Evolutionary conservation across 1,140 invertebrate genomes (phyloP).

Genomic region (Camponotus floridanus): DNA sequence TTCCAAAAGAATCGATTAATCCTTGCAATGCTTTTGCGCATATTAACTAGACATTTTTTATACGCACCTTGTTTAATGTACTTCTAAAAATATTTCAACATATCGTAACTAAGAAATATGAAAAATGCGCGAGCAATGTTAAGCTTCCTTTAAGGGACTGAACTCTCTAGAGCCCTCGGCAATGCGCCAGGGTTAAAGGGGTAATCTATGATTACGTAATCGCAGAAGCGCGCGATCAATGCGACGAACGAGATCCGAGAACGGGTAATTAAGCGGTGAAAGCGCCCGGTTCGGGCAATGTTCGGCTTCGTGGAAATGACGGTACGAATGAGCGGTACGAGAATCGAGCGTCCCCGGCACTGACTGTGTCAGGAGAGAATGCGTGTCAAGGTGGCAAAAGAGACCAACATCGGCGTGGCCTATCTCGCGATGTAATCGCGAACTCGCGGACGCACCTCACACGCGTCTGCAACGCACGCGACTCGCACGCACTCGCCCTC

Average conservation of each 20-base stretch:
- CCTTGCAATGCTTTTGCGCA: background rate
- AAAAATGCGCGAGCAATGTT: too few species aligned
- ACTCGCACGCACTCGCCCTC: background rate
- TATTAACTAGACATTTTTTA: too few species aligned
- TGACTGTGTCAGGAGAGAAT: constrained; percentile 78
- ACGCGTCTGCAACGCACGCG: background rate
- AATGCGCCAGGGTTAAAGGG: too few species aligned
- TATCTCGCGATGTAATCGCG: constrained; percentile 30
- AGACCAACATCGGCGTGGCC: constrained; percentile 63
- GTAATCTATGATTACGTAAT: constrained; percentile 10
- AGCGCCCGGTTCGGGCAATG: too few species aligned
- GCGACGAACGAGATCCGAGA: background rate
- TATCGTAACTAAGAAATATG: too few species aligned
- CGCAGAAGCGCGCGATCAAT: background rate
- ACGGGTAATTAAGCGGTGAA: background rate
- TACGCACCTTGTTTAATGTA: too few species aligned
- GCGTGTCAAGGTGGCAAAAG: constrained; percentile 83
- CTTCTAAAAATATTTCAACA: too few species aligned
- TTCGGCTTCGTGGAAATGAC: background rate
- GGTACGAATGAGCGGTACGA: constrained; percentile 13
- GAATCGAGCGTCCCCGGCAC: constrained; percentile 71
- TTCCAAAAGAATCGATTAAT: background rate
- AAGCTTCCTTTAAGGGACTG: too few species aligned
- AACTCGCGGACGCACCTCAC: background rate
- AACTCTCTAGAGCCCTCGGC: too few species aligned